Evolutionary conservation across 2,797 vertebrate genomes (phyloP).

Genomic region (Amniataba percoides): DNA sequence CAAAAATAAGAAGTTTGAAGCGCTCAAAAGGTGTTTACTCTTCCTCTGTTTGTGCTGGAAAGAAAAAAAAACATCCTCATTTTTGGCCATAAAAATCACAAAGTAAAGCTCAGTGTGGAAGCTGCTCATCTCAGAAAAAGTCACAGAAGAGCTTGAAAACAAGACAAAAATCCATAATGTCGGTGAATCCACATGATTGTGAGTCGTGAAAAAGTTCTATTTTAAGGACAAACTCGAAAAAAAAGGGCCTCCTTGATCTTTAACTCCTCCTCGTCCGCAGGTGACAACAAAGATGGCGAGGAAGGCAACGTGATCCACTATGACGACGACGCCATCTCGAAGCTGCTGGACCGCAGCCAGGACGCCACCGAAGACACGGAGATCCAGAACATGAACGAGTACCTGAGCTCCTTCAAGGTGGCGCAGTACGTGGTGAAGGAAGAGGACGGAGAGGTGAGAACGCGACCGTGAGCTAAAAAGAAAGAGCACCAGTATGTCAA

Average conservation of each 20-base stretch:
- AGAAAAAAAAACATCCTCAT: not conserved
- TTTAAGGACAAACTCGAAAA: conserved; percentile 4
- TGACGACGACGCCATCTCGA: conserved; percentile 95
- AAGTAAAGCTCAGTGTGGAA: not conserved
- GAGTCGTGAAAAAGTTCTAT: not conserved
- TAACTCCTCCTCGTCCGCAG: conserved; percentile 71
- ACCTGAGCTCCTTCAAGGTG: conserved; percentile 99
- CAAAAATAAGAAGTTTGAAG: no score
- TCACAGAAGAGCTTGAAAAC: not conserved
- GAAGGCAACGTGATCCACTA: conserved; percentile 99
- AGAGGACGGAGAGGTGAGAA: conserved; percentile 96
- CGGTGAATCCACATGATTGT: not conserved
- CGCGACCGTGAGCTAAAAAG: not conserved
- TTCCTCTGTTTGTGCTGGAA: not conserved
- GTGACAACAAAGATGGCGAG: conserved; percentile 95
- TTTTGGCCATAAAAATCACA: not conserved
- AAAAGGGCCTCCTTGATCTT: not conserved
- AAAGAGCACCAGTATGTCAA: not conserved
- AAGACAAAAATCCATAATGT: not conserved
- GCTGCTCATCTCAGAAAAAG: not conserved
- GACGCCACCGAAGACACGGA: conserved; percentile 96
- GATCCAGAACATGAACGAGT: conserved; percentile 99
- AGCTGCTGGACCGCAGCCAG: conserved; percentile 96
- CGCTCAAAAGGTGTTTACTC: not conserved
- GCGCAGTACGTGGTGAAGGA: conserved; percentile 98